phyloP scores from a whole-genome alignment of 2,797 vertebrate genomes.

The Poecilia picta region DNA sequence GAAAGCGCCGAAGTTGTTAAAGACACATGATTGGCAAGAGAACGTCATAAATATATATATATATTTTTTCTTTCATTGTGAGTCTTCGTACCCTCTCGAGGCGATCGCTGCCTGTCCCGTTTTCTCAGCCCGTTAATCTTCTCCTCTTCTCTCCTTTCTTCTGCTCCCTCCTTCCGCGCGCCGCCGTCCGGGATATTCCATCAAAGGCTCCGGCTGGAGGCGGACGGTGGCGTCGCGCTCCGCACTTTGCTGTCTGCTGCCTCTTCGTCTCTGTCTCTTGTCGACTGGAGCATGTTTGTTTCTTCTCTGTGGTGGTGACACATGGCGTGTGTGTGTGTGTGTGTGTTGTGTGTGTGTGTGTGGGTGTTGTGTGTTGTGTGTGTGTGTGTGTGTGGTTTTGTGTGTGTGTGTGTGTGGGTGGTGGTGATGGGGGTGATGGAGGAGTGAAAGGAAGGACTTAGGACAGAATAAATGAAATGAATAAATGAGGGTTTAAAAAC shows the following conservation, averaged over 20 bases:
- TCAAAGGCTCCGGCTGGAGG: constrained; percentile 46
- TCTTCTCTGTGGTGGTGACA: constrained; percentile 62
- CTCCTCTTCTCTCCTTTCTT: constrained; percentile 32
- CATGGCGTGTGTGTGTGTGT: constrained; percentile 34
- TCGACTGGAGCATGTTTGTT: constrained; percentile 56
- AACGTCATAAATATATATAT: constrained; percentile 7
- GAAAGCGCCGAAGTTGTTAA: constrained; percentile 42
- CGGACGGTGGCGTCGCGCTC: constrained; percentile 36
- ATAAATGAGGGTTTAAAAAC: constrained; percentile 10
- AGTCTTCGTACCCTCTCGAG: constrained; percentile 62
- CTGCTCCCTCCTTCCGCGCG: constrained; percentile 31
- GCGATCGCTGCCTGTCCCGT: constrained; percentile 43
- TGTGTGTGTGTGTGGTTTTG: no score
- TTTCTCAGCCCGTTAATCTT: constrained; percentile 37
- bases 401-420: no score
- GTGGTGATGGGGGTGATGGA: constrained; percentile 43
- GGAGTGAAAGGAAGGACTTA: constrained; percentile 51
- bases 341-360: no score
- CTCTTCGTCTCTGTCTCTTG: constrained; percentile 36
- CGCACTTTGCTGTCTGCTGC: constrained; percentile 31
- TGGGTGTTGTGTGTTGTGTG: no score
- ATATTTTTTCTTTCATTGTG: constrained; percentile 20
- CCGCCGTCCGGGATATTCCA: constrained; percentile 64
- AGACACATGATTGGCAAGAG: constrained; percentile 41
- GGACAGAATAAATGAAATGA: constrained; percentile 23